Conservation (phyloP, 1,140 invertebrate genomes). For the Coenobita brevimanus region DNA sequence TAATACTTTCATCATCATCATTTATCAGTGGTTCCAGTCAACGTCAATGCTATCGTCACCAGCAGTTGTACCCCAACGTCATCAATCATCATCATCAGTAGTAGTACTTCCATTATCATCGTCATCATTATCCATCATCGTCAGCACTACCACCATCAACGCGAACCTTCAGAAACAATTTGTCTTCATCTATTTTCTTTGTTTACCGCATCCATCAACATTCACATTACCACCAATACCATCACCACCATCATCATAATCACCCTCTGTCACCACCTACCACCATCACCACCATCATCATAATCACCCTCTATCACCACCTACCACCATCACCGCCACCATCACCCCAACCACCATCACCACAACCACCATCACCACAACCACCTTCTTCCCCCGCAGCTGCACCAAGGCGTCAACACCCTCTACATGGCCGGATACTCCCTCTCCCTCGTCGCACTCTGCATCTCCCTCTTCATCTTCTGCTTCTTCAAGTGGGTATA, state of each 20-base stretch:
- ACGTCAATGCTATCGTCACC: background rate
- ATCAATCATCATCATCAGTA: too few relatives aligned
- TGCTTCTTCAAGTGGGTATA: conserved; percentile 88
- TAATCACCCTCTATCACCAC: background rate
- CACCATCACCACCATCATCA: too few relatives aligned
- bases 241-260: too few relatives aligned
- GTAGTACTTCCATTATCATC: too few relatives aligned
- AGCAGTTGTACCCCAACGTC: background rate
- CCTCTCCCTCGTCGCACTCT: conserved; percentile 87
- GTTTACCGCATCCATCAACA: too few relatives aligned
- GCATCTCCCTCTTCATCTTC: conserved; percentile 88
- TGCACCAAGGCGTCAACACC: conserved; percentile 81
- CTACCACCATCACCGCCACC: background rate
- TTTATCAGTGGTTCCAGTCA: too few relatives aligned
- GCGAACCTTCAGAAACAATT: too few relatives aligned
- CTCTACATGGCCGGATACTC: conserved; percentile 90
- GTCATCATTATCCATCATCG: too few relatives aligned
- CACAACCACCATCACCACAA: background rate
- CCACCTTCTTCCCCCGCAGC: conserved; percentile 76
- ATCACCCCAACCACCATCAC: background rate
- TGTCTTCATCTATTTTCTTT: too few relatives aligned
- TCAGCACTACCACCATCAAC: too few relatives aligned
- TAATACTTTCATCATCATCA: background rate
- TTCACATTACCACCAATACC: too few relatives aligned
- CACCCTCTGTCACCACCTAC: too few relatives aligned